Percentiles rank a stretch among this genome's conserved stretches.
phyloP scores from a whole-genome alignment of 30 jellyfish, hydroid and myxozoan species.

The Catostylus mosaicus region DNA sequence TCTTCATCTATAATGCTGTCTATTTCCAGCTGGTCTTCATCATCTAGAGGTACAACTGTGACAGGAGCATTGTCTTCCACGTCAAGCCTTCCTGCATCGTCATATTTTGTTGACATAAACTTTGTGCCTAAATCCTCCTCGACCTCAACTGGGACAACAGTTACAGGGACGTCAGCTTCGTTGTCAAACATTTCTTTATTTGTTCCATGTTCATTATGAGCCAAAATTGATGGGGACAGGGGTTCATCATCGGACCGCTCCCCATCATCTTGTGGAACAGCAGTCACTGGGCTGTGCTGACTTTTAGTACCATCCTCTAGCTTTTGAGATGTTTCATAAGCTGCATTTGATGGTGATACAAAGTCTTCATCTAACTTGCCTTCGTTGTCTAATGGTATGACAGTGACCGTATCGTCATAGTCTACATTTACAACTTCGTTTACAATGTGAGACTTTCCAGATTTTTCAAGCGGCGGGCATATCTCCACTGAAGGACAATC shows the following conservation, averaged over 20 bases:
- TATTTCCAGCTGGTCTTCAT: slow-evolving; percentile 12
- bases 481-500: too few relatives aligned
- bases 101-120: neutral
- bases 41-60: slow-evolving; percentile 52
- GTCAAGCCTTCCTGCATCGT: slow-evolving; percentile 6
- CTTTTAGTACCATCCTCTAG: neutral
- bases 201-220: too few relatives aligned
- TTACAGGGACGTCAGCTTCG: too few relatives aligned
- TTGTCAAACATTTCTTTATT: too few relatives aligned
- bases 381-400: too few relatives aligned
- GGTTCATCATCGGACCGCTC: too few relatives aligned
- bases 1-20: slow-evolving; percentile 30
- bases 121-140: neutral
- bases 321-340: neutral
- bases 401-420: neutral
- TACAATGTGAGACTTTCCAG: too few relatives aligned
- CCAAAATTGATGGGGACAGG: too few relatives aligned
- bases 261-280: too few relatives aligned
- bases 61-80: slow-evolving; percentile 15
- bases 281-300: too few relatives aligned
- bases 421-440: neutral
- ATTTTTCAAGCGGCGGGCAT: too few relatives aligned
- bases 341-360: neutral
- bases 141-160: slow-evolving; percentile 1
- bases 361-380: too few relatives aligned